These are phyloP conservation scores for Cromileptes altivelis DNA, from an alignment of 2,113 vertebrate genomes.

Conservation along the genomic window DNA sequence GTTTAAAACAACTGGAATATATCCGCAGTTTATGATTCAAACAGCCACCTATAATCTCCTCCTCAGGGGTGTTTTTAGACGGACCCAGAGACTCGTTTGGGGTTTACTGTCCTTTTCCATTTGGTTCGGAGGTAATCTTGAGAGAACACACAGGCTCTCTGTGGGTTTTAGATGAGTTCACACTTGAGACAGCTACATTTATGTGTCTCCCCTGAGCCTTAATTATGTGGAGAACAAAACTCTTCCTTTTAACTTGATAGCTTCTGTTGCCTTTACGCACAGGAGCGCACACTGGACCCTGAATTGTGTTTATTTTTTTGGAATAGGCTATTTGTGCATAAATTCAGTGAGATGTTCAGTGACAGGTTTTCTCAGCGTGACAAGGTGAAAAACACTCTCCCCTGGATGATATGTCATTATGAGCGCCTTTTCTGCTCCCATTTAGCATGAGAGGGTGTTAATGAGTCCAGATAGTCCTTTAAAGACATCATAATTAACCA, in stretches of 20 bases:
- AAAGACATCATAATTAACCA: background rate
- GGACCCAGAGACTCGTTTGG: slow-evolving; percentile 24
- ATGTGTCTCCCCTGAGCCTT: background rate
- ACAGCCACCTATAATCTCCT: slow-evolving; percentile 62
- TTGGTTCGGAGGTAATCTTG: slow-evolving; percentile 46
- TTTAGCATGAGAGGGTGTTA: background rate
- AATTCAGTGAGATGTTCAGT: background rate
- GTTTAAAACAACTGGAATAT: slow-evolving; percentile 82
- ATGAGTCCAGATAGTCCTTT: background rate
- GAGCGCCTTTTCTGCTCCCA: slow-evolving; percentile 9
- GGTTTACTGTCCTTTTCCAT: slow-evolving; percentile 28
- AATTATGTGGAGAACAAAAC: background rate
- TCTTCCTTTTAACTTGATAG: background rate
- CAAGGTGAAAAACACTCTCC: slow-evolving; percentile 27
- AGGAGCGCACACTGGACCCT: too few species aligned
- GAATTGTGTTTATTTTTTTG: background rate
- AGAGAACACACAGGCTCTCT: background rate
- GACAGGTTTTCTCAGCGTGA: background rate
- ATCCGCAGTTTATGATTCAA: slow-evolving; percentile 81
- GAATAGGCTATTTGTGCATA: slow-evolving; percentile 11
- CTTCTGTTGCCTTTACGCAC: background rate
- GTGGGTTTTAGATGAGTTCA: background rate
- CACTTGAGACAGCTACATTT: background rate
- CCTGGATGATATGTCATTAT: slow-evolving; percentile 15
- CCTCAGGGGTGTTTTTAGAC: slow-evolving; percentile 59